Conservation (phyloP, 2,888 invertebrate species). For the Parnassius apollo region DNA sequence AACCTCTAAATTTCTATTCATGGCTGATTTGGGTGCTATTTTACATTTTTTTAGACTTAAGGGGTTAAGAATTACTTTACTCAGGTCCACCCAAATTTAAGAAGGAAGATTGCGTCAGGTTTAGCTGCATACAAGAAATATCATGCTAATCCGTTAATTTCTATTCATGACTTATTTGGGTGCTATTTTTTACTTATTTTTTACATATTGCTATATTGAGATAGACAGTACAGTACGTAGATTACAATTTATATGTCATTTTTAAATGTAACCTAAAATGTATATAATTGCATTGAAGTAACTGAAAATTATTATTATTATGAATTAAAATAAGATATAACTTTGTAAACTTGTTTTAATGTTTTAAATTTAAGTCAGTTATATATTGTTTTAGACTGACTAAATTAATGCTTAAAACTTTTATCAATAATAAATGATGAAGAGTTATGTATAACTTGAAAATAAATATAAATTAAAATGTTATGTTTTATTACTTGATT, state of each 20-base stretch:
- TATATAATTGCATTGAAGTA: no score
- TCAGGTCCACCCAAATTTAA: slow-evolving; percentile 90
- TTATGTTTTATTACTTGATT: no score
- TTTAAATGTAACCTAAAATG: no score
- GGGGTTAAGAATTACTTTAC: slow-evolving; percentile 74
- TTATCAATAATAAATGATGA: no score
- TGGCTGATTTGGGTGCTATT: slow-evolving; percentile 43
- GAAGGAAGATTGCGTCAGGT: slow-evolving; percentile 85
- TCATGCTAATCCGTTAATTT: slow-evolving; percentile 79
- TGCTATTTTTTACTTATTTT: slow-evolving; percentile 37
- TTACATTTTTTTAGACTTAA: slow-evolving; percentile 19
- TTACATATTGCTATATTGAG: slow-evolving; percentile 15
- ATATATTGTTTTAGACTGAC: no score
- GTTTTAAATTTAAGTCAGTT: no score
- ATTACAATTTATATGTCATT: slow-evolving; percentile 1
- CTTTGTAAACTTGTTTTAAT: no score
- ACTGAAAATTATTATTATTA: no score
- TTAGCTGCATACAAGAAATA: slow-evolving; percentile 81
- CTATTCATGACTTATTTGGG: slow-evolving; percentile 32
- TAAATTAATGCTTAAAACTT: no score
- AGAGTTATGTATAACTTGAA: no score
- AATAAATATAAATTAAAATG: no score
- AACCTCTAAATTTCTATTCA: slow-evolving; percentile 73
- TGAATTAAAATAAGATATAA: no score
- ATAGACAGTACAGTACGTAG: slow-evolving; percentile 4